A percentile compares a stretch with the other conserved stretches of the same genome.
These are phyloP conservation scores for Nemurella pictetii DNA, from an alignment of 2,888 invertebrate species.

Conservation along the genomic window DNA sequence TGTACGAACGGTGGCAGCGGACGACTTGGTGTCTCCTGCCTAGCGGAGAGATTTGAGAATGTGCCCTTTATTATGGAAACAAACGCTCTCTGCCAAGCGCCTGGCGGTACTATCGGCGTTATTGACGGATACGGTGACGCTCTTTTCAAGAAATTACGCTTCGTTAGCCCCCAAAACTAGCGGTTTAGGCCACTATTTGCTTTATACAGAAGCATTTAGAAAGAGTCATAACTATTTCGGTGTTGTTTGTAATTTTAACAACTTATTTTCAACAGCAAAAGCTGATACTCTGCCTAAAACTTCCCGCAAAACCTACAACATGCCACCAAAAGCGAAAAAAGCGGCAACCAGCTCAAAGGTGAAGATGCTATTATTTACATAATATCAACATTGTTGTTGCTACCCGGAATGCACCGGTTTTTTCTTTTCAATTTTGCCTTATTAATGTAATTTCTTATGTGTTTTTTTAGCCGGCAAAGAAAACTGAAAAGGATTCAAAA, in stretches of 20 bases:
- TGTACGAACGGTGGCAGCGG: background rate
- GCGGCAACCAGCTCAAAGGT: slow-evolving; percentile 25
- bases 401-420: background rate
- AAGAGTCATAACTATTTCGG: background rate
- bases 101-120: slow-evolving; percentile 29
- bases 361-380: background rate
- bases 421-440: background rate
- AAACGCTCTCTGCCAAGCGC: background rate
- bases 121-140: slow-evolving; percentile 15
- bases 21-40: background rate
- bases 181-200: background rate
- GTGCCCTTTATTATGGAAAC: slow-evolving; percentile 16
- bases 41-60: slow-evolving; percentile 5
- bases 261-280: background rate
- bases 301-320: background rate
- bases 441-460: background rate
- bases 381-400: background rate
- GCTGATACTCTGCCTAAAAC: background rate
- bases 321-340: slow-evolving; percentile 33
- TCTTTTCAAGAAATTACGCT: slow-evolving; percentile 8
- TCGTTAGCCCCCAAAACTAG: background rate
- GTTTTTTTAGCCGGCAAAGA: background rate
- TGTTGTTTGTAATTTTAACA: background rate
- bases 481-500: background rate
- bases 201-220: no score